Percentiles rank a stretch among this genome's conserved stretches.
phyloP scores from a whole-genome alignment of 92 coral and sea anemone species.

The Porites divaricata region DNA sequence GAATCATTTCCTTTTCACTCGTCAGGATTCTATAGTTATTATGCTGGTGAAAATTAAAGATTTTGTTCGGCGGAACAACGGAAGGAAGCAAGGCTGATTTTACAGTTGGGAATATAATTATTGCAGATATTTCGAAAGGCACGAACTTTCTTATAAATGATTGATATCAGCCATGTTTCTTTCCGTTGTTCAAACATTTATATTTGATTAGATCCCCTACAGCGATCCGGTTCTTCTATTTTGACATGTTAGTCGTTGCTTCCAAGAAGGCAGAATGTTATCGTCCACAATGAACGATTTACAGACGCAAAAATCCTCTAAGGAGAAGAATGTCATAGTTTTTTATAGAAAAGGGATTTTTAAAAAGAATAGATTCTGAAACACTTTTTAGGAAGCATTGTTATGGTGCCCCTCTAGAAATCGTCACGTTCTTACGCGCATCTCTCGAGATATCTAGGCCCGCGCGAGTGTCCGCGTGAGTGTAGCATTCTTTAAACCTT shows the following conservation, averaged over 20 bases:
- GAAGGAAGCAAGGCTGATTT: too few relatives aligned
- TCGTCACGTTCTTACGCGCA: background rate
- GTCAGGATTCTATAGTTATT: too few relatives aligned
- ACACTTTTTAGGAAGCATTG: background rate
- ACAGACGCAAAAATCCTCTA: background rate
- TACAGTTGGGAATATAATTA: too few relatives aligned
- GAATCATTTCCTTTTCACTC: too few relatives aligned
- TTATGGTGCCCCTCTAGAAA: too few relatives aligned
- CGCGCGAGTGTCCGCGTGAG: slow-evolving; percentile 16
- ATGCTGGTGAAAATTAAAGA: background rate
- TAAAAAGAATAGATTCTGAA: background rate
- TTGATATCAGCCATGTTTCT: too few relatives aligned
- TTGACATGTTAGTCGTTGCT: too few relatives aligned
- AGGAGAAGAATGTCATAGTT: slow-evolving; percentile 4
- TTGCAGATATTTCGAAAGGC: too few relatives aligned
- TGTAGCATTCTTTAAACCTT: background rate
- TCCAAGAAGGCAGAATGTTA: background rate
- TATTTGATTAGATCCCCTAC: too few relatives aligned
- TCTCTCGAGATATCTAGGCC: background rate
- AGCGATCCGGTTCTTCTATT: too few relatives aligned
- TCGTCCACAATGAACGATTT: background rate
- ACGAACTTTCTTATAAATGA: too few relatives aligned
- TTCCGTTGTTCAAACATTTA: too few relatives aligned
- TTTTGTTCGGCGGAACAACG: background rate
- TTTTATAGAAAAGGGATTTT: slow-evolving; percentile 8